These are phyloP conservation scores for Leptarthrus brevirostris DNA, from an alignment of 2,888 invertebrate species.

Conservation along the genomic window DNA sequence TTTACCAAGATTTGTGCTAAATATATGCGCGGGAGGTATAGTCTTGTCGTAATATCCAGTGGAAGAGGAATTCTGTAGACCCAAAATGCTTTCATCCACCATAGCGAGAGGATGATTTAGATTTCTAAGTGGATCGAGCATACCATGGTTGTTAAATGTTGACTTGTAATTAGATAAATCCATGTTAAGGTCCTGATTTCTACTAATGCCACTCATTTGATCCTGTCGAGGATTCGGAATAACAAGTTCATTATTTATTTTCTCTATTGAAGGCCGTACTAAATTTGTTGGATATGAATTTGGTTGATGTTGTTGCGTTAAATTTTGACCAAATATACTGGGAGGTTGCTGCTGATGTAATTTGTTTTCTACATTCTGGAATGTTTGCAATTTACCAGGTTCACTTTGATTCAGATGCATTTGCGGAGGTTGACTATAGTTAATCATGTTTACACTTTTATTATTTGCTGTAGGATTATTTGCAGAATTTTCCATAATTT, in stretches of 20 bases:
- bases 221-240: conserved; percentile 55
- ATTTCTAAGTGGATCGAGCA: conserved; percentile 55
- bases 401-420: conserved; percentile 52
- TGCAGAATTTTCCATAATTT: conserved; percentile 6
- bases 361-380: conserved; percentile 45
- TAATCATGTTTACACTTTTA: conserved; percentile 19
- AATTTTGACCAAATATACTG: conserved; percentile 58
- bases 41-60: conserved; percentile 71
- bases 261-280: conserved; percentile 48
- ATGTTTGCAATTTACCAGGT: conserved; percentile 23
- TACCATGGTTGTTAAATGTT: conserved; percentile 62
- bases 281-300: conserved; percentile 39
- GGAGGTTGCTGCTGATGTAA: conserved; percentile 52
- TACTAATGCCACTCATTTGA: conserved; percentile 44
- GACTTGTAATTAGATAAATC: conserved; percentile 55
- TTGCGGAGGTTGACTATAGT: conserved; percentile 50
- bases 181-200: conserved; percentile 52
- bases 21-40: conserved; percentile 73
- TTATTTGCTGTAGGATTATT: background rate
- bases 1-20: conserved; percentile 68
- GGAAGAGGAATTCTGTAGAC: conserved; percentile 58
- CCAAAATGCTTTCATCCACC: conserved; percentile 61
- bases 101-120: conserved; percentile 60
- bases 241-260: conserved; percentile 49
- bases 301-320: conserved; percentile 56